Evolutionary conservation across 2,113 vertebrate species (phyloP).

Genomic region (Phyllostomus discolor): DNA sequence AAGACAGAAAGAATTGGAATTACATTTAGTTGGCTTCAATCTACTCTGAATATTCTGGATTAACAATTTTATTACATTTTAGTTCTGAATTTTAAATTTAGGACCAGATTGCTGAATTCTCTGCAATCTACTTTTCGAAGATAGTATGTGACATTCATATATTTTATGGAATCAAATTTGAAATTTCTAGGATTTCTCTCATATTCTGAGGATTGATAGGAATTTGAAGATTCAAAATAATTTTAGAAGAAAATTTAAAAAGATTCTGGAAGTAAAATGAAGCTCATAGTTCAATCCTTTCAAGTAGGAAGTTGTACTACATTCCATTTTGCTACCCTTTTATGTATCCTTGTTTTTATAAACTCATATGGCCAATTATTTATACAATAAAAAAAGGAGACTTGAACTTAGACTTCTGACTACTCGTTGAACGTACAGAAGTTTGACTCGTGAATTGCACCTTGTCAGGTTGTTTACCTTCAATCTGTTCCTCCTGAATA

Average conservation of each 20-base stretch:
- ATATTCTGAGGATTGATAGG: neutral
- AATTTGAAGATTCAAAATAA: constrained; percentile 13
- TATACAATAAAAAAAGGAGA: constrained; percentile 6
- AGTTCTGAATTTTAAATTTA: constrained; percentile 36
- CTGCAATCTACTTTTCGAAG: neutral
- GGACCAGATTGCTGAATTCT: neutral
- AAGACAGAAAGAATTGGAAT: neutral
- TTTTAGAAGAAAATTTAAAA: constrained; percentile 25
- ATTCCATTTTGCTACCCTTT: neutral
- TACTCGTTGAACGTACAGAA: neutral
- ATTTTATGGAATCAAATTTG: neutral
- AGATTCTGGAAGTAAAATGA: constrained; percentile 12
- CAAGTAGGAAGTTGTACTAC: neutral
- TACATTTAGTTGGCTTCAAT: neutral
- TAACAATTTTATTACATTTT: constrained; percentile 26
- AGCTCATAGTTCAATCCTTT: constrained; percentile 11
- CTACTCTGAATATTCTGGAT: neutral
- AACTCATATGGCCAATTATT: neutral
- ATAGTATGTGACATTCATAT: neutral
- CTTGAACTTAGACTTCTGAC: neutral
- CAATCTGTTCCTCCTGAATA: neutral
- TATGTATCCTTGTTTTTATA: neutral
- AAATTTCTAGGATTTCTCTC: neutral
- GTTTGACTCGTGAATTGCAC: neutral
- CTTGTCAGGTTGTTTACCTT: neutral